phyloP scores from a whole-genome alignment of 1,140 invertebrate species.

The Drosophila nigromelanica region DNA sequence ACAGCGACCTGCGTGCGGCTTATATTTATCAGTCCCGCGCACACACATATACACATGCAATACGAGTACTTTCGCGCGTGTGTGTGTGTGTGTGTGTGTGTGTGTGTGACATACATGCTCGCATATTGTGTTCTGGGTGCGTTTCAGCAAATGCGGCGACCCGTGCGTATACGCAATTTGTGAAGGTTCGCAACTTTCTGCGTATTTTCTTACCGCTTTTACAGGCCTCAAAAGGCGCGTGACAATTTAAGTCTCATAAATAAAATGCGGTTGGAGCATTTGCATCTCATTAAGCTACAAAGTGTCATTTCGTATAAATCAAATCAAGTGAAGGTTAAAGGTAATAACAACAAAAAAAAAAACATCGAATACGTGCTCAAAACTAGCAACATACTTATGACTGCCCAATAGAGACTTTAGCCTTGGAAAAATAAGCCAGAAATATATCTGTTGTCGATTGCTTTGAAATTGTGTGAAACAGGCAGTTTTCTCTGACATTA shows the following conservation, averaged over 20 bases:
- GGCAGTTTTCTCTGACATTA: too few species aligned
- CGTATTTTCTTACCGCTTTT: neutral
- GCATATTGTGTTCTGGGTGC: conserved; percentile 13
- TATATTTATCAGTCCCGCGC: conserved; percentile 53
- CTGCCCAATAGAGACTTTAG: too few species aligned
- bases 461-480: too few species aligned
- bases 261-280: conserved; percentile 10
- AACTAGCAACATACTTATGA: too few species aligned
- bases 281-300: conserved; percentile 11
- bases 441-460: too few species aligned
- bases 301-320: conserved; percentile 12
- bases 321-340: neutral
- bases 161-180: conserved; percentile 68
- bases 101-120: conserved; percentile 39
- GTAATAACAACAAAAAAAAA: too few species aligned
- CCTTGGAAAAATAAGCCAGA: too few species aligned
- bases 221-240: conserved; percentile 24
- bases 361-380: too few species aligned
- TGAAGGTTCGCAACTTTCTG: conserved; percentile 40
- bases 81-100: neutral
- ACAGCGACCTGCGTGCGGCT: conserved; percentile 37
- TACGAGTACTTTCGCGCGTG: neutral
- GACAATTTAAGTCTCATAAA: conserved; percentile 21
- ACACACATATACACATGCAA: neutral
- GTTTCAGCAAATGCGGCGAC: conserved; percentile 15